Percentiles rank a stretch among this genome's conserved stretches.
These are phyloP conservation scores for Ailurus styani DNA, from an alignment of 2,113 vertebrate genomes.

Conservation along the genomic window DNA sequence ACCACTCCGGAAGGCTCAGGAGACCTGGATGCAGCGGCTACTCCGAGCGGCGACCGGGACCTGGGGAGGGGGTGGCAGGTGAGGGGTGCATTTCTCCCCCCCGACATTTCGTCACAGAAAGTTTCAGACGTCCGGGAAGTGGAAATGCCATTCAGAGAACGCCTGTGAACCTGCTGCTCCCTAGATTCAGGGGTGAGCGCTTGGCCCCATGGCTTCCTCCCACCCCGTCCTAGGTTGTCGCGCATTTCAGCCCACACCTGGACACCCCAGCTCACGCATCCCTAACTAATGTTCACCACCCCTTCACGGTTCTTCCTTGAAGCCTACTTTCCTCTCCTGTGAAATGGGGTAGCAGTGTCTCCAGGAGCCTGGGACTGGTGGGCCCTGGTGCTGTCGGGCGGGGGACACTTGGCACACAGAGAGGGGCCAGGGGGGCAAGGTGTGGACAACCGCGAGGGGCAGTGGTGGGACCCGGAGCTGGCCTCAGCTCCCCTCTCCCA, in stretches of 20 bases:
- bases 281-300: no score
- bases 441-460: not conserved
- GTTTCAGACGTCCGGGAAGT: rapidly evolving
- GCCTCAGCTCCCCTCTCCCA: not conserved
- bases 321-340: not conserved
- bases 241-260: not conserved
- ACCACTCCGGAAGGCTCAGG: not conserved
- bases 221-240: not conserved
- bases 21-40: not conserved
- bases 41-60: not conserved
- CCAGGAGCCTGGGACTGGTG: not conserved
- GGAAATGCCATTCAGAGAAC: not conserved
- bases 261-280: not conserved
- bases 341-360: not conserved
- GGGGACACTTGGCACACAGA: not conserved
- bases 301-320: not conserved
- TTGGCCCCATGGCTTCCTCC: not conserved
- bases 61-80: not conserved
- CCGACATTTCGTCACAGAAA: not conserved
- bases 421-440: not conserved
- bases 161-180: rapidly evolving
- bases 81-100: not conserved
- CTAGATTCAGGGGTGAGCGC: rapidly evolving
- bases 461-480: rapidly evolving
- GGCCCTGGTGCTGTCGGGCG: not conserved